Conservation (phyloP, 2,797 vertebrate species). For the Acropternis orthonyx region DNA sequence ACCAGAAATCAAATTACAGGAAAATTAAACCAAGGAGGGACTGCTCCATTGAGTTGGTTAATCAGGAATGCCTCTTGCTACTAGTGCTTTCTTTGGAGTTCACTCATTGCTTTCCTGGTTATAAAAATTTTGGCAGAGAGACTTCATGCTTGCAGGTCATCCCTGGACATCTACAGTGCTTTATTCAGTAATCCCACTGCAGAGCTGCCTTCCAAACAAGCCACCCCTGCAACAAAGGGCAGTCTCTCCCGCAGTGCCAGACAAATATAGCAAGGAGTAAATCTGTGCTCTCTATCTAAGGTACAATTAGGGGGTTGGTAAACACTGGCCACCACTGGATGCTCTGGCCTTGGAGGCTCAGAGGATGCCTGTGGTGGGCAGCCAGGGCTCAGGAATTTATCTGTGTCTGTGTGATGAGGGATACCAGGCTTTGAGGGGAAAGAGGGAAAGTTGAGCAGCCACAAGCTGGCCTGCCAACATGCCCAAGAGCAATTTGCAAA, state of each 20-base stretch:
- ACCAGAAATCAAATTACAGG: not conserved
- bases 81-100: not conserved
- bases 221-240: not conserved
- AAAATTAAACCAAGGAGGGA: not conserved
- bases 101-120: not conserved
- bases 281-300: not conserved
- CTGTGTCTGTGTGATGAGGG: not conserved
- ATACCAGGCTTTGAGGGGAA: not conserved
- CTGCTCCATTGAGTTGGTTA: not conserved
- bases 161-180: not conserved
- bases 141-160: not conserved
- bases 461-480: not conserved
- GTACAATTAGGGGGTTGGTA: conserved; percentile 37
- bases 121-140: not conserved
- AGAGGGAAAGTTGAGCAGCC: not conserved
- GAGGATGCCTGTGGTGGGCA: conserved; percentile 19
- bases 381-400: not conserved
- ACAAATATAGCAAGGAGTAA: conserved; percentile 47
- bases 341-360: not conserved
- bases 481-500: not conserved
- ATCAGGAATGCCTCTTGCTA: not conserved
- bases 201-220: not conserved
- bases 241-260: not conserved
- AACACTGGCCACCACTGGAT: not conserved
- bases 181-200: not conserved